These are phyloP conservation scores for Serranus cabrilla DNA, from an alignment of 2,797 vertebrate species.

Conservation along the genomic window DNA sequence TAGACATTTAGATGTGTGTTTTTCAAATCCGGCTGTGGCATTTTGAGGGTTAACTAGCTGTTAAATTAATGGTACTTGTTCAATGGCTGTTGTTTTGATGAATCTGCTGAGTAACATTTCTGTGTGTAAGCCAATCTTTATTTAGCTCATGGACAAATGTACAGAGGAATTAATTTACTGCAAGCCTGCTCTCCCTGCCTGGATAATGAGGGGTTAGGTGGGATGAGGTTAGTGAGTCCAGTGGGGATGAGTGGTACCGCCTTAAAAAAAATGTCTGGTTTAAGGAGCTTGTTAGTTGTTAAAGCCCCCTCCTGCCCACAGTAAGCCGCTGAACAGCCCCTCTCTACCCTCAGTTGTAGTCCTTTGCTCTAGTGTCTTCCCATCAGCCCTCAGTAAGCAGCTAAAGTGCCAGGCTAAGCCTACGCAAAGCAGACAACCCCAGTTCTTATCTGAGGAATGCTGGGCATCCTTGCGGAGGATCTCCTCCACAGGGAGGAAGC, in stretches of 20 bases:
- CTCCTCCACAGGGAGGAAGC: slow-evolving; percentile 72
- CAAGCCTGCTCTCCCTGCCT: slow-evolving; percentile 31
- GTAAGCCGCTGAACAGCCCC: slow-evolving; percentile 57
- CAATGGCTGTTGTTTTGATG: neutral
- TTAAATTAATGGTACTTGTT: neutral
- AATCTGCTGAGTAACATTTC: slow-evolving; percentile 12
- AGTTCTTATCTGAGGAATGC: slow-evolving; percentile 83
- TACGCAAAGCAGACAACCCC: slow-evolving; percentile 66
- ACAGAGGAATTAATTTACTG: slow-evolving; percentile 14
- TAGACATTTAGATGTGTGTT: too few relatives aligned
- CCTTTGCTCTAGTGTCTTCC: slow-evolving; percentile 37
- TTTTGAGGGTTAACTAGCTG: neutral
- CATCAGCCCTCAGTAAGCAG: slow-evolving; percentile 65
- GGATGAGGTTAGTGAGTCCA: slow-evolving; percentile 36
- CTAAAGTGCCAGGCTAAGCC: slow-evolving; percentile 75
- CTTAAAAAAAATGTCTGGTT: slow-evolving; percentile 48
- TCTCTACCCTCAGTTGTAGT: slow-evolving; percentile 42
- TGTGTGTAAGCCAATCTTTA: neutral
- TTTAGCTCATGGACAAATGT: neutral
- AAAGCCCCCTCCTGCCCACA: slow-evolving; percentile 46
- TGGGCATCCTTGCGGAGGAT: slow-evolving; percentile 70
- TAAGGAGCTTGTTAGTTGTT: slow-evolving; percentile 66
- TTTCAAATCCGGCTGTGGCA: too few relatives aligned
- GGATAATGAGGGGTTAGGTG: slow-evolving; percentile 38
- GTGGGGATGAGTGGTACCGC: slow-evolving; percentile 11